Evolutionary conservation across 2,797 vertebrate species (phyloP), one percentile per base, ranked within the genome.

Genomic region (Syngnathus rostellatus): DNA sequence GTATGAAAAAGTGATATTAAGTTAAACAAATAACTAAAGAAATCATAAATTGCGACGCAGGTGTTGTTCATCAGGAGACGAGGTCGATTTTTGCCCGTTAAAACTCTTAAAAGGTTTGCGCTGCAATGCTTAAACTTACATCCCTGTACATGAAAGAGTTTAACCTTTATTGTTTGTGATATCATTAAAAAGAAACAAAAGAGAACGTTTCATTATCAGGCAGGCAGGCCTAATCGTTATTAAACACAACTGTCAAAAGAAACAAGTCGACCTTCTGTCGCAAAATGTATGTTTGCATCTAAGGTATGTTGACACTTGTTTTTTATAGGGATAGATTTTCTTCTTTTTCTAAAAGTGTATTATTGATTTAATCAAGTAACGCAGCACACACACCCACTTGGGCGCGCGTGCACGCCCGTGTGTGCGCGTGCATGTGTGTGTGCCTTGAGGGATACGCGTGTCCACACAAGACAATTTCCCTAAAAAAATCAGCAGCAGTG

Each of bases 11-110:
- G 39, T 62, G 10, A 23, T 5, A 9, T 23, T 31, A 31, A 3
- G 31, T 31, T 0, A 0, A 62, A 69, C 68, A 69, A 64, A 64
- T 62, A 14, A 21, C 1, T 3, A 41, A 43, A 45, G 9, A 21
- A 23, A n/a, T 43, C 5, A 19, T 23, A 25, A 51, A n/a, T 25
- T 12, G 48, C 23, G 12, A 3, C 38, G 23, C 79, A 79, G 74
- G 79, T 71, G 78, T 60, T 62, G n/a, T 61, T 64, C 19, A 60
- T 73, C 63, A 70, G 31, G 19, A 53, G 61, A 17, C 58, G 48
- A n/a, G 55, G 43, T 72, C 68, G 69, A 62, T 70, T 58, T 19
- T 7, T 6, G 69, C 75, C 72, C 71, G 51, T 78, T 72, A 67
- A 53, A 76, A 40, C 0, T 68, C 2, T 19, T 14, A 8, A 43